These are phyloP conservation scores for Acyrthosiphon pisum DNA, from an alignment of 1,140 invertebrate genomes.

Conservation along the genomic window DNA sequence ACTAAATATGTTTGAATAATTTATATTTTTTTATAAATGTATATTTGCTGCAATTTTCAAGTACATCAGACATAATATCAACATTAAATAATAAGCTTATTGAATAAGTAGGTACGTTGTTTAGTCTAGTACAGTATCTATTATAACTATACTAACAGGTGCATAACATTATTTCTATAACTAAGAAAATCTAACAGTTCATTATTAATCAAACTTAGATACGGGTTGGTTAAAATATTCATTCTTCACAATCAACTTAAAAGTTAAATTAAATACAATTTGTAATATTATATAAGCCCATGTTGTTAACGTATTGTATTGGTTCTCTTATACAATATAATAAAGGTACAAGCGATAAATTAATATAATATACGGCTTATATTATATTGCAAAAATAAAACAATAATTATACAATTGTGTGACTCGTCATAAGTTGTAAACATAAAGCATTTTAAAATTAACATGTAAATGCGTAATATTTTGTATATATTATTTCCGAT, in stretches of 20 bases:
- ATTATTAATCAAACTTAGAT: background rate
- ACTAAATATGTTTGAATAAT: too few relatives aligned
- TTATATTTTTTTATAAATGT: too few relatives aligned
- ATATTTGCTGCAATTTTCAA: too few relatives aligned
- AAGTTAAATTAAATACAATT: background rate
- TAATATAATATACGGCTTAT: too few relatives aligned
- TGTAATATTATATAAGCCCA: background rate
- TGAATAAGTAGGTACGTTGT: too few relatives aligned
- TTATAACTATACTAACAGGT: background rate
- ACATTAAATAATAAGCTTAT: too few relatives aligned
- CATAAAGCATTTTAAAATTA: background rate
- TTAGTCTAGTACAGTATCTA: background rate
- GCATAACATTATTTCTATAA: background rate
- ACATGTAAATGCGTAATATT: background rate
- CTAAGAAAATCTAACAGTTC: background rate
- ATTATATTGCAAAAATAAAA: background rate
- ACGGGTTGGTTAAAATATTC: background rate
- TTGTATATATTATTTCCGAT: background rate
- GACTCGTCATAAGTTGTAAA: background rate
- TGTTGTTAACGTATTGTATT: background rate
- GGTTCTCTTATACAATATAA: too few relatives aligned
- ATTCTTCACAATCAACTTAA: background rate
- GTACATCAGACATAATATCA: too few relatives aligned
- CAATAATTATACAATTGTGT: background rate
- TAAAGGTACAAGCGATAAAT: too few relatives aligned